phyloP scores from a whole-genome alignment of 1,140 invertebrate species.

The Matsumurasca onukii region DNA sequence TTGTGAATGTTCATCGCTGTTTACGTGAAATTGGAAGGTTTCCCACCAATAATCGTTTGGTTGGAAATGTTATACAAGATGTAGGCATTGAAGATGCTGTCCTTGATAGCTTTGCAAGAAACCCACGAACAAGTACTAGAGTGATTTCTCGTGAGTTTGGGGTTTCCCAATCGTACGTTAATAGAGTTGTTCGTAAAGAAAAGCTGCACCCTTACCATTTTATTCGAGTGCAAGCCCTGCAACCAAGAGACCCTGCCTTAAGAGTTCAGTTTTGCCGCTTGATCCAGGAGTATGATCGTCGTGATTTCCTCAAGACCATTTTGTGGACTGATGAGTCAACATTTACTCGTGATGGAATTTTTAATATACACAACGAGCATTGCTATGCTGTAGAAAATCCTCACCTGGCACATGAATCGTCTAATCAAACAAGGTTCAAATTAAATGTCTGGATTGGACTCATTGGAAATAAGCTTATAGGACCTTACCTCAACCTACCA shows the following conservation, averaged over 20 bases:
- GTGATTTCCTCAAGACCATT: too few relatives aligned
- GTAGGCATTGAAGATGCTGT: not conserved
- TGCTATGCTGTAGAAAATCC: constrained; percentile 5
- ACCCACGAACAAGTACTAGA: constrained; percentile 13
- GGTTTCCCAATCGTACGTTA: constrained; percentile 11
- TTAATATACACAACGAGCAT: too few relatives aligned
- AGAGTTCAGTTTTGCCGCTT: not conserved
- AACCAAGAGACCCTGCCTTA: constrained; percentile 1
- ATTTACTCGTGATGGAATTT: constrained; percentile 7
- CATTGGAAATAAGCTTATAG: too few relatives aligned
- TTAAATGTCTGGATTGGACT: constrained; percentile 13
- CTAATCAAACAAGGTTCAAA: too few relatives aligned
- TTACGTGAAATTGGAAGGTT: not conserved
- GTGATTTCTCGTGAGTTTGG: not conserved
- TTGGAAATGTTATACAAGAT: constrained; percentile 9
- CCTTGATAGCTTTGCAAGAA: constrained; percentile 4
- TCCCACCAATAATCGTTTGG: too few relatives aligned
- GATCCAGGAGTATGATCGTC: too few relatives aligned
- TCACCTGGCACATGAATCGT: constrained; percentile 2
- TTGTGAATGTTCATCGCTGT: not conserved
- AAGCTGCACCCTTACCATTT: constrained; percentile 15
- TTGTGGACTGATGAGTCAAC: constrained; percentile 12
- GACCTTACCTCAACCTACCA: too few relatives aligned
- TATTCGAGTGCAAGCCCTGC: constrained; percentile 10
- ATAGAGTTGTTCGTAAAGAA: constrained; percentile 2